Evolutionary conservation across 2,888 invertebrate genomes (phyloP), one percentile per base, ranked within the genome.

Genomic region (Calliopum simillimum): DNA sequence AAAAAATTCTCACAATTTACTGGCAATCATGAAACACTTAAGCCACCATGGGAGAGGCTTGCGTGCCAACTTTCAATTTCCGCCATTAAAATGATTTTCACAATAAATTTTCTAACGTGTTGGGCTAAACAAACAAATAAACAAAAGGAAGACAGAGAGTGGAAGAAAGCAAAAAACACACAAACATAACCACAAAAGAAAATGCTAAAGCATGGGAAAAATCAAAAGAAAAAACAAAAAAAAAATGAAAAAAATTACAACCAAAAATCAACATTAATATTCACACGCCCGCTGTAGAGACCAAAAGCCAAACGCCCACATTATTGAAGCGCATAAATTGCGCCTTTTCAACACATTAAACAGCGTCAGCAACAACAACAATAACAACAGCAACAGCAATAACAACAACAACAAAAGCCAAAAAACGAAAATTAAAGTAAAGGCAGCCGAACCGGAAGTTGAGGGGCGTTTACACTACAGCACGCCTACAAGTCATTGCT

Each of bases 1-100:
- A 33, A 16, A 33, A 16, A 43, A 59, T 59, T 58, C 58, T 33
- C 23, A 58, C 58, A 58, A 58, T 25, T 33, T 58, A 41, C 16
- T 41, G 6, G n/a, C 25, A 58, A 58, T 23, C 58, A 58, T 23
- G 33, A 33, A 33, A 58, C 58, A 58, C 58, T 33, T 33, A 41
- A 4, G 33, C 33, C 33, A 33, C n/a, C 21, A n/a, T 33, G 12
- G 23, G 56, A 25, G 12, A 19, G 59, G 41, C 19, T 69, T 69
- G 58, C 69, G 64, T 69, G 69, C 41, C 3, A 58, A 62, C 69
- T 64, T 69, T 69, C 58, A 63, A 69, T 69, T 69, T 69, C 64
- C 69, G 63, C 58, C 49, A 64, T 69, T 69, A 58, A 56, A 56
- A 69, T 69, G 58, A 64, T 69, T 69, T 49, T 53, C 62, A 25